phyloP scores from a whole-genome alignment of 2,888 invertebrate genomes.

The Diploptera punctata region DNA sequence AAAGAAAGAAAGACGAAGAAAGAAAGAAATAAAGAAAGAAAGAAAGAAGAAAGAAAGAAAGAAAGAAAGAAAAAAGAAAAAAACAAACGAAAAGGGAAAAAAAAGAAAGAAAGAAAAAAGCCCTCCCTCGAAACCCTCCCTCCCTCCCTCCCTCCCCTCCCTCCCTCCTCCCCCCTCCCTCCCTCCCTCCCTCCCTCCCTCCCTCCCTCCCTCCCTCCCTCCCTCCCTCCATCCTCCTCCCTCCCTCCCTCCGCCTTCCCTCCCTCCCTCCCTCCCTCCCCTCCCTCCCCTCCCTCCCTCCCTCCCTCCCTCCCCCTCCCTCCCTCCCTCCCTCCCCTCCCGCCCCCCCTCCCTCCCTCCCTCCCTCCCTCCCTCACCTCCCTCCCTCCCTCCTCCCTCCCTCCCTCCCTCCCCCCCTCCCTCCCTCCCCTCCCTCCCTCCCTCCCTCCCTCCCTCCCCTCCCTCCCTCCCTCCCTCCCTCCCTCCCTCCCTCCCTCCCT shows the following conservation, averaged over 20 bases:
- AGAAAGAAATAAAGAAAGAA: too few relatives aligned
- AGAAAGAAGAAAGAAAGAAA: too few relatives aligned
- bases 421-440: not conserved
- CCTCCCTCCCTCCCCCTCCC: not conserved
- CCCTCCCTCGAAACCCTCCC: too few relatives aligned
- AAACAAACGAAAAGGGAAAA: too few relatives aligned
- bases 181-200: not conserved
- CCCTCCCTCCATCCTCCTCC: too few relatives aligned
- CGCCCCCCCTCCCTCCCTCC: too few relatives aligned
- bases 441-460: not conserved
- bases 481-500: not conserved
- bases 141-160: not conserved
- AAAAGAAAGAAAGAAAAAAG: too few relatives aligned
- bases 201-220: not conserved
- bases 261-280: not conserved
- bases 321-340: not conserved
- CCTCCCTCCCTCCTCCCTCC: not conserved
- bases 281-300: not conserved
- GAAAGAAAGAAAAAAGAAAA: too few relatives aligned
- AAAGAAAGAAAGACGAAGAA: too few relatives aligned
- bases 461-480: not conserved
- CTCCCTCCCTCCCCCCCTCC: too few relatives aligned
- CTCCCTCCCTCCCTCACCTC: not conserved
- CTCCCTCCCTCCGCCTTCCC: not conserved
- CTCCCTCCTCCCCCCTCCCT: not conserved